phyloP scores from a whole-genome alignment of 1,140 invertebrate genomes.

The Acromyrmex echinatior region DNA sequence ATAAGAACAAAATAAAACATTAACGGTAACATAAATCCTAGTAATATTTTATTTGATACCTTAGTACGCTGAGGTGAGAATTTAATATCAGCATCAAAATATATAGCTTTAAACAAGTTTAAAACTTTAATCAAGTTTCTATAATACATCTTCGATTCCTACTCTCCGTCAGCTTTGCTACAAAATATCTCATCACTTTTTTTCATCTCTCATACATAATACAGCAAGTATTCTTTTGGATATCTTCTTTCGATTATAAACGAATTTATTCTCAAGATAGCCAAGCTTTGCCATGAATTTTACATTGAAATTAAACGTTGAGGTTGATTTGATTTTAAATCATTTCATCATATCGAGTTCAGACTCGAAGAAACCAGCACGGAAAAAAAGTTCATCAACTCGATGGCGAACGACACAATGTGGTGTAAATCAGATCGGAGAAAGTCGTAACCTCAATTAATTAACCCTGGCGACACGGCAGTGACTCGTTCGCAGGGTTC shows the following conservation, averaged over 20 bases:
- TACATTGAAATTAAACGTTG: too few species aligned
- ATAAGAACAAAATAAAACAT: background rate
- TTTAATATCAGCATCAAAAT: background rate
- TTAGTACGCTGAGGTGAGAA: background rate
- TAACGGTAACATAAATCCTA: background rate
- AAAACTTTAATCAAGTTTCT: background rate
- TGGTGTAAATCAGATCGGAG: constrained; percentile 31
- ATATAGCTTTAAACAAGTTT: background rate
- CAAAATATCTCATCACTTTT: background rate
- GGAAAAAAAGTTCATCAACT: constrained; percentile 21
- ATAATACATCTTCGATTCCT: background rate
- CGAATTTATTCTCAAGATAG: background rate
- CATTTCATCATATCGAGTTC: background rate
- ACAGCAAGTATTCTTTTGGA: background rate
- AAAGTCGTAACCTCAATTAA: constrained; percentile 53
- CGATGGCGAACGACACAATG: background rate
- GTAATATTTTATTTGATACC: background rate
- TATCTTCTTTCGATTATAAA: background rate
- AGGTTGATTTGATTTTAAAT: background rate
- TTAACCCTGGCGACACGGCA: constrained; percentile 44
- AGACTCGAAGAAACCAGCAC: background rate
- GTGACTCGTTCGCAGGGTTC: constrained; percentile 42
- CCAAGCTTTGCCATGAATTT: background rate
- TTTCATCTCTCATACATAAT: background rate
- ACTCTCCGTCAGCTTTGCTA: background rate